phyloP scores from a whole-genome alignment of 37 sponge, comb jelly and placozoan genomes.

The Tethya wilhelma region DNA sequence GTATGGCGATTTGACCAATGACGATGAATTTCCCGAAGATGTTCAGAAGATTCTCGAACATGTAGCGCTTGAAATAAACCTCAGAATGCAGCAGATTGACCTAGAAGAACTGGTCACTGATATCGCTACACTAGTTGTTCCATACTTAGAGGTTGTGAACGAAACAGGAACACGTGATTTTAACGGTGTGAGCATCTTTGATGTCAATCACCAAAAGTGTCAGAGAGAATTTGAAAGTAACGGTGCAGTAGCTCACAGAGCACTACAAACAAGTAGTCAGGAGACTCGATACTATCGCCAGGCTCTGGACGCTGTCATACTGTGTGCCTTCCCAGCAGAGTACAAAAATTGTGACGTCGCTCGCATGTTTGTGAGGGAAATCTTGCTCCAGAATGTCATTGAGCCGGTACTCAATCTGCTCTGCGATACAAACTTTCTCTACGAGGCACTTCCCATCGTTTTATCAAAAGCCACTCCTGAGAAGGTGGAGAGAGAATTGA shows the following conservation, averaged over 20 bases:
- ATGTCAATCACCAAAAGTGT: slow-evolving; percentile 41
- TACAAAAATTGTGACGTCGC: slow-evolving; percentile 52
- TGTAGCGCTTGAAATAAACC: slow-evolving; percentile 49
- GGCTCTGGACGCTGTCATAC: slow-evolving; percentile 53
- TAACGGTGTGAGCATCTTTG: slow-evolving; percentile 39
- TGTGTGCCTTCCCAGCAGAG: slow-evolving; percentile 48
- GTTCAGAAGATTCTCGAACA: slow-evolving; percentile 50
- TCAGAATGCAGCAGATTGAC: slow-evolving; percentile 48
- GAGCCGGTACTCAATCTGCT: slow-evolving; percentile 51
- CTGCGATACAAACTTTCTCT: slow-evolving; percentile 71
- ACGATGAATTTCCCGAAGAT: slow-evolving; percentile 61
- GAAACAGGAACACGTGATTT: slow-evolving; percentile 29
- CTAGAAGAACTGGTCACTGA: slow-evolving; percentile 37
- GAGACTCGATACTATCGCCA: slow-evolving; percentile 51
- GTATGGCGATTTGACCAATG: slow-evolving; percentile 49
- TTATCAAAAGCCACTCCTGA: slow-evolving; percentile 58
- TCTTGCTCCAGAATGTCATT: slow-evolving; percentile 49
- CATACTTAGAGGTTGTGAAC: slow-evolving; percentile 63
- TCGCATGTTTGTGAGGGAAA: slow-evolving; percentile 64
- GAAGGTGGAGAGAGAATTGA: slow-evolving; percentile 26
- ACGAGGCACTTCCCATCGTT: slow-evolving; percentile 43
- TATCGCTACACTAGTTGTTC: slow-evolving; percentile 39
- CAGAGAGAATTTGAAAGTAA: slow-evolving; percentile 54
- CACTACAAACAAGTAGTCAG: slow-evolving; percentile 22
- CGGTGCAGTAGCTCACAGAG: slow-evolving; percentile 34